Conservation (phyloP, 2,888 invertebrate genomes). For the Melanostoma mellinum region DNA sequence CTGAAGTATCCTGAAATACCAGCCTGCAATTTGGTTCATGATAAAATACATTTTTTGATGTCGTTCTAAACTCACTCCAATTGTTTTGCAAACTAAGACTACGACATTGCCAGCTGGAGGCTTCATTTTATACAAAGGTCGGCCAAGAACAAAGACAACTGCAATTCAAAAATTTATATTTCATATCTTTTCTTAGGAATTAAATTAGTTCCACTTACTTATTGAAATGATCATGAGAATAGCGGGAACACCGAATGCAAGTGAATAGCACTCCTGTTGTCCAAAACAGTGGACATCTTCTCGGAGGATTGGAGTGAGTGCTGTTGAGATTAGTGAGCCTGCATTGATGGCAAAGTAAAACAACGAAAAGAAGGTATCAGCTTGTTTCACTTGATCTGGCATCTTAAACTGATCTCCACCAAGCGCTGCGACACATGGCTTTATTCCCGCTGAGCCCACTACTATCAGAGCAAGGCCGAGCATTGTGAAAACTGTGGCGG, state of each 20-base stretch:
- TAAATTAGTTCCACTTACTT: constrained; percentile 82
- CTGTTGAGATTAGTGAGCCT: constrained; percentile 94
- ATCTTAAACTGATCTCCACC: constrained; percentile 96
- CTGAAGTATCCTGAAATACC: constrained; percentile 87
- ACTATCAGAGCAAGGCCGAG: constrained; percentile 90
- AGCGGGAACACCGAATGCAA: constrained; percentile 95
- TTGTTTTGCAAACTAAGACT: constrained; percentile 86
- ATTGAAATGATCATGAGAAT: constrained; percentile 92
- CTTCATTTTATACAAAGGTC: constrained; percentile 88
- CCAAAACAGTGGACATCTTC: constrained; percentile 90
- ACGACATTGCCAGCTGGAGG: constrained; percentile 93
- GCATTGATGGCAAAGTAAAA: constrained; percentile 97
- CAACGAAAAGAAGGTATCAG: constrained; percentile 95
- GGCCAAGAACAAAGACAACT: constrained; percentile 91
- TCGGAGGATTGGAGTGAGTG: constrained; percentile 93
- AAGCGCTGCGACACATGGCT: constrained; percentile 97
- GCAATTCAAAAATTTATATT: constrained; percentile 52
- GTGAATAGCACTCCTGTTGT: constrained; percentile 89
- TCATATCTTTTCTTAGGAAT: neutral
- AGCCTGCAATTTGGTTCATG: constrained; percentile 80
- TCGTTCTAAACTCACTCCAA: constrained; percentile 84
- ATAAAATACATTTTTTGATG: neutral
- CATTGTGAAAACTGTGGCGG: constrained; percentile 86
- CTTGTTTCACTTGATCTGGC: constrained; percentile 89
- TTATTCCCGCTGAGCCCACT: constrained; percentile 96